These are phyloP conservation scores for Oryctolagus cuniculus DNA, from an alignment of 2,113 vertebrate species.

Conservation along the genomic window DNA sequence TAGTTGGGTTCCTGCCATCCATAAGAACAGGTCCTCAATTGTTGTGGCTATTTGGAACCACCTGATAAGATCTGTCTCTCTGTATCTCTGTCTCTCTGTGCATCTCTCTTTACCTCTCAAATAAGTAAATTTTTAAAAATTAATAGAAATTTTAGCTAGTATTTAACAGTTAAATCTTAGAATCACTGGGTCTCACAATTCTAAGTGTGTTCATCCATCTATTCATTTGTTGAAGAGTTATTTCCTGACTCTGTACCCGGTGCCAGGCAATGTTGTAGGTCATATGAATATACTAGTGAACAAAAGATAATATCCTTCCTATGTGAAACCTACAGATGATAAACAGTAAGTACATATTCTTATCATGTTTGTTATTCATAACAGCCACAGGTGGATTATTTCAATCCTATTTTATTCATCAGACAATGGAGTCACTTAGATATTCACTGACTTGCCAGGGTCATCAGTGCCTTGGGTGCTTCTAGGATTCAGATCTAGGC, in stretches of 20 bases:
- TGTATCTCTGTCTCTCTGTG: no score
- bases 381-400: background rate
- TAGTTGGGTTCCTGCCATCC: no score
- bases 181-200: background rate
- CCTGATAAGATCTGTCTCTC: no score
- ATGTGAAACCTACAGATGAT: background rate
- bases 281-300: background rate
- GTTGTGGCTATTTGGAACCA: no score
- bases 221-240: background rate
- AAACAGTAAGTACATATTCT: background rate
- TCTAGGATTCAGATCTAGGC: background rate
- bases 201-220: background rate
- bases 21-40: no score
- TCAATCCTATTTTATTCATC: background rate
- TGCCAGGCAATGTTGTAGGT: background rate
- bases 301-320: background rate
- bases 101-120: no score
- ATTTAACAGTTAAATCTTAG: constrained; percentile 4
- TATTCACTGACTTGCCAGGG: background rate
- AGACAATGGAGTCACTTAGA: background rate
- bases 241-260: background rate
- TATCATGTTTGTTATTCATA: background rate
- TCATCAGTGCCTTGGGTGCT: background rate
- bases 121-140: no score
- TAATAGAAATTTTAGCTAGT: background rate